phyloP scores from a whole-genome alignment of 2,797 vertebrate genomes.

The Coregonus suidteri region DNA sequence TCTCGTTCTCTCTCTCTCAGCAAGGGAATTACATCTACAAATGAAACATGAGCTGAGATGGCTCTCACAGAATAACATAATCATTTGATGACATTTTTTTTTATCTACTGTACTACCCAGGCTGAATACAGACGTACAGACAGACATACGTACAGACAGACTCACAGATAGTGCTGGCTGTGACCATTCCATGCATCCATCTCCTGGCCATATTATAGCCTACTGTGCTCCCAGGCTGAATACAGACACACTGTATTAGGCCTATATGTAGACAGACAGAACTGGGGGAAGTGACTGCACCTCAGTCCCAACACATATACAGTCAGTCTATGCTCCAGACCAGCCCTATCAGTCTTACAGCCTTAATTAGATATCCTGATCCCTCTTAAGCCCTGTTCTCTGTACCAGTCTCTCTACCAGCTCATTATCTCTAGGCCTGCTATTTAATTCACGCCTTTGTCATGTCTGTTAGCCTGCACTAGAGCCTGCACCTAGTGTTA shows the following conservation, averaged over 20 bases:
- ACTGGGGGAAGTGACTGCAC: background rate
- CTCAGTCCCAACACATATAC: background rate
- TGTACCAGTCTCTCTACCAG: conserved; percentile 57
- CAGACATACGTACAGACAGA: rapidly evolving
- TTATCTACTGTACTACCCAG: background rate
- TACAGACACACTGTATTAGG: background rate
- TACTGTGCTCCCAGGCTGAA: background rate
- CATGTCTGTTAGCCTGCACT: conserved; percentile 46
- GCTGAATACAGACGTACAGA: too few species aligned
- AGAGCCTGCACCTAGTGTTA: background rate
- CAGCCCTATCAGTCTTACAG: conserved; percentile 33
- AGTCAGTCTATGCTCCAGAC: background rate
- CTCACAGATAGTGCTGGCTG: background rate
- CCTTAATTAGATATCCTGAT: conserved; percentile 55
- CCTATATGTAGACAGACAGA: background rate
- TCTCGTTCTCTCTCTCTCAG: background rate
- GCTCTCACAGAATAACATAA: background rate
- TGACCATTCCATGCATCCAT: too few species aligned
- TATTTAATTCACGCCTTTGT: conserved; percentile 28
- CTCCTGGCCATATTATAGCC: too few species aligned
- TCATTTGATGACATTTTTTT: background rate
- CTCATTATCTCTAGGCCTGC: conserved; percentile 59
- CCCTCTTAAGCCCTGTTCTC: conserved; percentile 75
- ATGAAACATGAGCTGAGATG: background rate
- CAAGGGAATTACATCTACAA: background rate